Evolutionary conservation across 2,888 invertebrate genomes (phyloP), one percentile per base, ranked within the genome.

Genomic region (Papilio elwesi): DNA sequence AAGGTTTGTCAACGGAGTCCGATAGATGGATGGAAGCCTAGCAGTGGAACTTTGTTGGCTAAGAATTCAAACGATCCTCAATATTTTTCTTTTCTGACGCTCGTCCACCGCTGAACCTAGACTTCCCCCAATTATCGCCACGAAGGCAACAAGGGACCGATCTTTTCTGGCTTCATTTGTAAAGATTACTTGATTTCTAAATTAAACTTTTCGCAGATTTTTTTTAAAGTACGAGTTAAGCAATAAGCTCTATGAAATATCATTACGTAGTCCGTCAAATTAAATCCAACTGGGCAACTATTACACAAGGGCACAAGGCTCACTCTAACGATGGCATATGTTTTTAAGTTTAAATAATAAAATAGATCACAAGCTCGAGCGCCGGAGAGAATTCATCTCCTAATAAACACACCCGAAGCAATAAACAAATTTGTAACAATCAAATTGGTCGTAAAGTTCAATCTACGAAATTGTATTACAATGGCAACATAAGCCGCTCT

Each of bases 401-500:
- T 64, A 71, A 74, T 70, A 74, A 74, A 71, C 71, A 71, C 43
- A 65, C 48, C 69, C 73, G 70, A 49, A 36, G 78, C 80, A 67
- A 85, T 91, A 91, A 91, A 92, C 89, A 88, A 90, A 92, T 92
- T 91, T 91, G 92, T 92, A 90, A 89, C 90, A 89, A 92, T 91
- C 88, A 88, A 86, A 80, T 75, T 73, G 78, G 77, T 82, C 85
- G 85, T 92, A 91, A 92, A 91, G 79, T 70, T 85, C 89, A 90
- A 89, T 90, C 89, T 88, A 83, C 80, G 76, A 81, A 85, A 89
- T 88, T 87, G 87, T 81, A 82, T 86, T 85, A 90, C 88, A 90
- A 89, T 88, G 84, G 85, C 86, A 87, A 89, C 79, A 88, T 84
- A 82, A 85, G 83, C 82, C 80, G 84, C 76, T 75, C 83, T 91